Evolutionary conservation across 2,888 invertebrate genomes (phyloP), one percentile per base, ranked within the genome.

Genomic region (Tubulanus polymorphus): DNA sequence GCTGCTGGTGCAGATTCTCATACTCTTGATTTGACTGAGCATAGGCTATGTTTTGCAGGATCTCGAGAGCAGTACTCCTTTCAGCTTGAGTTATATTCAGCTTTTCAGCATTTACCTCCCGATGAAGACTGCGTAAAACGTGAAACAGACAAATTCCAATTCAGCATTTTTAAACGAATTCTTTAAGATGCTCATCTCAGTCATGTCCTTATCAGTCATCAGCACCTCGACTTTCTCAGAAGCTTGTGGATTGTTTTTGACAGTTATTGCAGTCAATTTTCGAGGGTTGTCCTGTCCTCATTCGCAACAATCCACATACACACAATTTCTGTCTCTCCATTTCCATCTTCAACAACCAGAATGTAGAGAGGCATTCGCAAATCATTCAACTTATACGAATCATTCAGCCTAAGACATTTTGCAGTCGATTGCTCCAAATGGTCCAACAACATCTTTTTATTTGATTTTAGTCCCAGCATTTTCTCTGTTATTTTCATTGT

Each of bases 151-250:
- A n/a, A n/a, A n/a, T n/a, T n/a, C n/a, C n/a, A n/a, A 28, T 1
- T 25, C 26, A 32, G 59, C 61, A 2, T 57, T 15, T 15, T 56
- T 59, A 18, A 63, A 26, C 37, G 52, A 37, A 29, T 59, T 55
- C 12, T 27, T 37, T 3, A 60, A 37, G 15, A 58, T 51, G 10
- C 45, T 53, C 28, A 55, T 10, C 28, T 60, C 56, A 1, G 37
- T 29, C 61, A 62, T 60, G 35, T 63, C 63, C 28, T 63, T 62
- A 48, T 63, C 59, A n/a, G 59, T 55, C 52, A 59, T 59, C n/a
- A 62, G 29, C 20, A 32, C 45, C 35, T 35, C 47, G 12, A 51
- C 49, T 6, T 30, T 37, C 20, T 45, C 30, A 18, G 23, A 41
- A n/a, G 27, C 25, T 26, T 26, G 29, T 46, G 59, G 50, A 5